Evolutionary conservation across 2,797 vertebrate genomes (phyloP).

Genomic region (Paramormyrops hopkinsi): DNA sequence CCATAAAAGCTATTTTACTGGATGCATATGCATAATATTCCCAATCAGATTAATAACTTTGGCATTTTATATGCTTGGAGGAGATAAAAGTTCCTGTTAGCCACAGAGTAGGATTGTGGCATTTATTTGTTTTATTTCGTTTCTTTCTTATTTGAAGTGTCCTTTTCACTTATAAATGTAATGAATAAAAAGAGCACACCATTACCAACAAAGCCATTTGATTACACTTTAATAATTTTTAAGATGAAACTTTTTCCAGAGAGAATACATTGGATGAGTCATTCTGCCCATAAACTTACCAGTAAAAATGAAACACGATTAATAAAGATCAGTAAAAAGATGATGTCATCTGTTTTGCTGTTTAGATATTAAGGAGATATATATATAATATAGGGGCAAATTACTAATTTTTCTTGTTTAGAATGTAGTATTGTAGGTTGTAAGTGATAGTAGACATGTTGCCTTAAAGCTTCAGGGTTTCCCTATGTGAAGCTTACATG

Average conservation of each 20-base stretch:
- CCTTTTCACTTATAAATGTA: background rate
- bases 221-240: background rate
- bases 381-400: background rate
- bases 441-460: background rate
- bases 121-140: background rate
- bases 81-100: constrained; percentile 11
- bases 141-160: background rate
- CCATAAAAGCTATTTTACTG: constrained; percentile 1
- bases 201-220: background rate
- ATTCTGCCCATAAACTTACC: background rate
- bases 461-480: background rate
- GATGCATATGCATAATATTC: background rate
- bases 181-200: background rate
- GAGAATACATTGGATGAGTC: background rate
- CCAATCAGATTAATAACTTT: background rate
- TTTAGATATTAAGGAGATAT: background rate
- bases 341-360: background rate
- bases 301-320: background rate
- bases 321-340: background rate
- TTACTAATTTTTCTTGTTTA: background rate
- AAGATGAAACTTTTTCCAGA: background rate
- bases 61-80: background rate
- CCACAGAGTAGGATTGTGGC: background rate
- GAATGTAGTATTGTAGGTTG: background rate
- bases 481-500: background rate